A percentile compares a stretch with the other conserved stretches of the same genome.
Conservation (phyloP, 1,140 invertebrate species). For the Asobara japonica region DNA sequence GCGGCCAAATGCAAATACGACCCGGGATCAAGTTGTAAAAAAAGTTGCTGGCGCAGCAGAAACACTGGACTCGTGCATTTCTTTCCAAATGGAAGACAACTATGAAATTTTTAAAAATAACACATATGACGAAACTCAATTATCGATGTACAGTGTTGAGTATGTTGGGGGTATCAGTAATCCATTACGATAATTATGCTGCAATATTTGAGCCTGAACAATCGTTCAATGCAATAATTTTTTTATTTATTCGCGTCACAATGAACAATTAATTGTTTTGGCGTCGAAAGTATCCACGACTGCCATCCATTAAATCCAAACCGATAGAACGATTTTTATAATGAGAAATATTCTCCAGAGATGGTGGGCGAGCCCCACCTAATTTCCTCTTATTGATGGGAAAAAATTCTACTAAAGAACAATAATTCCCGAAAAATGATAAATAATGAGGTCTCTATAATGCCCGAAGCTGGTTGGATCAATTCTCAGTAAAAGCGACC, state of each 20-base stretch:
- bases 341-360: no score
- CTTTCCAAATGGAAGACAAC: background rate
- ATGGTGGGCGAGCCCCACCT: no score
- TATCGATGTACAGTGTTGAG: background rate
- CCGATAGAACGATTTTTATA: no score
- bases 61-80: no score
- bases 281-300: no score
- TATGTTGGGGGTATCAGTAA: background rate
- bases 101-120: background rate
- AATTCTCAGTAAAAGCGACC: background rate
- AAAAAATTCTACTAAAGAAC: background rate
- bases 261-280: no score
- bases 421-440: background rate
- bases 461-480: background rate
- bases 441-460: slow-evolving; percentile 2
- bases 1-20: slow-evolving; percentile 27
- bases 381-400: no score
- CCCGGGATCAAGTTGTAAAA: slow-evolving; percentile 9
- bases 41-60: background rate
- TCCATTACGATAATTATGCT: no score
- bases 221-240: no score
- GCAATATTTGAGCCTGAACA: no score
- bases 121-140: slow-evolving; percentile 6
- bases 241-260: no score
- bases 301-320: no score